A percentile compares a stretch with the other conserved stretches of the same genome.
These are phyloP conservation scores for Enteromius afrohamiltoni DNA, from an alignment of 2,797 vertebrate species.

Conservation along the genomic window DNA sequence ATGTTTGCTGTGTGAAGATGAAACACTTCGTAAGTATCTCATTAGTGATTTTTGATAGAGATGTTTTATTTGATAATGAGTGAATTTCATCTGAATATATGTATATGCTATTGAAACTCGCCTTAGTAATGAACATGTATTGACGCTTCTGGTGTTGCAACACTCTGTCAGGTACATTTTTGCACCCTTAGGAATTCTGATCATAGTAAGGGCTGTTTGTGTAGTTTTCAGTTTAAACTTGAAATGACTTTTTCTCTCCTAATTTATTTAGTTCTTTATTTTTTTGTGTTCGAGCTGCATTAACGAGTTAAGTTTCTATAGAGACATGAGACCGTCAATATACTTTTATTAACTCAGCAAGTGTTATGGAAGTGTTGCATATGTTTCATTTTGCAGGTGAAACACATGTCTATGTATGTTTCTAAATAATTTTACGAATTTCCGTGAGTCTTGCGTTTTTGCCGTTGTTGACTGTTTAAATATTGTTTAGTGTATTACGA, in stretches of 20 bases:
- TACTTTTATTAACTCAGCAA: background rate
- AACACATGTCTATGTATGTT: background rate
- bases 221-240: conserved; percentile 2
- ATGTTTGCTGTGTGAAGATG: background rate
- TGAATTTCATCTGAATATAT: conserved; percentile 10
- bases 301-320: background rate
- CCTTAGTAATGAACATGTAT: conserved; percentile 16
- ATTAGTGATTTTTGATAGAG: background rate
- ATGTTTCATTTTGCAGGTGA: background rate
- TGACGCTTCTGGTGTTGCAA: background rate
- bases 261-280: too few species aligned
- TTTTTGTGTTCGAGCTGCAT: background rate
- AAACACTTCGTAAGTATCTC: background rate
- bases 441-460: background rate
- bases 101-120: conserved; percentile 4
- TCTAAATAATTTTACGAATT: background rate
- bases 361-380: background rate
- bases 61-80: background rate
- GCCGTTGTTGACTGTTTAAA: background rate
- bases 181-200: background rate
- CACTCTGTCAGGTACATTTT: background rate
- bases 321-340: background rate
- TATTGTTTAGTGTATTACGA: background rate
- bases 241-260: background rate
- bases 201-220: conserved; percentile 18